A percentile compares a stretch with the other conserved stretches of the same genome.
phyloP scores from a whole-genome alignment of 2,113 vertebrate species.

The Gorsachius goisagi region DNA sequence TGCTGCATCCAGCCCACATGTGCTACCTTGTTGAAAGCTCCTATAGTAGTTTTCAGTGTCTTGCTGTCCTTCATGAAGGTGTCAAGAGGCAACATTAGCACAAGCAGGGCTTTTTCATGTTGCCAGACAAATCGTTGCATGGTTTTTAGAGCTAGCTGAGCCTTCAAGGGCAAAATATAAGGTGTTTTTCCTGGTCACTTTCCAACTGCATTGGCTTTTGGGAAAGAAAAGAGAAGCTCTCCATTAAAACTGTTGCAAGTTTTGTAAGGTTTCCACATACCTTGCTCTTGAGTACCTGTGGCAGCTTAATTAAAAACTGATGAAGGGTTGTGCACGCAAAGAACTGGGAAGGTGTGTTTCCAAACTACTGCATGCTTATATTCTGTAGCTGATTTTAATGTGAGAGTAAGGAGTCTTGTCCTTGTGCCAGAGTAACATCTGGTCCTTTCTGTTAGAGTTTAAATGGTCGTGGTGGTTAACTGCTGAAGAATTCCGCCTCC shows the following conservation, averaged over 20 bases:
- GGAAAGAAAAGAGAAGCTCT: background rate
- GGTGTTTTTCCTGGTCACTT: background rate
- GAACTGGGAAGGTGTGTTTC: background rate
- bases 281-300: background rate
- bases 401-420: background rate
- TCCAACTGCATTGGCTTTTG: background rate
- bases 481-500: background rate
- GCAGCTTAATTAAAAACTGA: background rate
- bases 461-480: background rate
- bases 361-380: background rate
- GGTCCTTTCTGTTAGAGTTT: background rate
- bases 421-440: background rate
- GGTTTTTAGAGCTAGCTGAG: background rate
- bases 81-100: background rate
- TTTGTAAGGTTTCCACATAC: background rate
- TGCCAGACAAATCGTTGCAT: background rate
- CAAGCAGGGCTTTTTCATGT: background rate
- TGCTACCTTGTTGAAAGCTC: background rate
- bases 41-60: background rate
- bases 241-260: background rate
- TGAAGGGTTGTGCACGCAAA: background rate
- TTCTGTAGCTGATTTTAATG: background rate
- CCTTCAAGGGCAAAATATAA: background rate
- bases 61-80: background rate
- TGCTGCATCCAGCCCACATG: background rate